These are phyloP conservation scores for Diorhabda carinulata DNA, from an alignment of 1,140 invertebrate species.

Conservation along the genomic window DNA sequence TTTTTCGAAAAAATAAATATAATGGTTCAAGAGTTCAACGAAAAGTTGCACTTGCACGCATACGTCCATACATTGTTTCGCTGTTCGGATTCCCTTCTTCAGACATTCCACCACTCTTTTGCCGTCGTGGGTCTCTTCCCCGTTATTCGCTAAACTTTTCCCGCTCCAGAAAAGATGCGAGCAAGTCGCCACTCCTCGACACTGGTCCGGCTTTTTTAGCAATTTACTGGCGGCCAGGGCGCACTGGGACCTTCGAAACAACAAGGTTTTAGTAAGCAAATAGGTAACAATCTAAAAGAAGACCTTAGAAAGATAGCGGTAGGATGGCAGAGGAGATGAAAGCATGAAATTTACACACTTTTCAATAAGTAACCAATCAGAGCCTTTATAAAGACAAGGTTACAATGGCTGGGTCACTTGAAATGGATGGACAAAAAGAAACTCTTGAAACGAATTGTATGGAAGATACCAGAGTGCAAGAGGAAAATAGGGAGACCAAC, in stretches of 20 bases:
- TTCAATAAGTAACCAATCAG: too few species aligned
- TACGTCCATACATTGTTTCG: conserved; percentile 96
- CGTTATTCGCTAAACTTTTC: conserved; percentile 64
- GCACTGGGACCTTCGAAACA: conserved; percentile 60
- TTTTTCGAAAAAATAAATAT: conserved; percentile 92
- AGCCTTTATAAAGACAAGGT: too few species aligned
- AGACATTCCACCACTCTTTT: conserved; percentile 87
- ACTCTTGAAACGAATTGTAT: too few species aligned
- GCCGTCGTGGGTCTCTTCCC: conserved; percentile 82
- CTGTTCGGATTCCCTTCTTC: conserved; percentile 92
- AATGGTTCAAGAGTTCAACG: conserved; percentile 91
- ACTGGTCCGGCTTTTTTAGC: conserved; percentile 97
- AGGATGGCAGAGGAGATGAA: too few species aligned
- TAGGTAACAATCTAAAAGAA: too few species aligned
- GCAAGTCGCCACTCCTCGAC: conserved; percentile 83
- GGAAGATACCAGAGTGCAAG: too few species aligned
- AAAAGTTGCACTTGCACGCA: conserved; percentile 94
- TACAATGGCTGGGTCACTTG: too few species aligned
- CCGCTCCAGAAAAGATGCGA: conserved; percentile 97
- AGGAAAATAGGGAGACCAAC: too few species aligned
- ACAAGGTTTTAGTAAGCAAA: too few species aligned
- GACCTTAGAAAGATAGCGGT: too few species aligned
- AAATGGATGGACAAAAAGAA: too few species aligned
- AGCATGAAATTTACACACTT: too few species aligned
- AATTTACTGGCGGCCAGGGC: conserved; percentile 91